These are phyloP conservation scores for Halichoeres trimaculatus DNA, from an alignment of 2,113 vertebrate species.

Conservation along the genomic window DNA sequence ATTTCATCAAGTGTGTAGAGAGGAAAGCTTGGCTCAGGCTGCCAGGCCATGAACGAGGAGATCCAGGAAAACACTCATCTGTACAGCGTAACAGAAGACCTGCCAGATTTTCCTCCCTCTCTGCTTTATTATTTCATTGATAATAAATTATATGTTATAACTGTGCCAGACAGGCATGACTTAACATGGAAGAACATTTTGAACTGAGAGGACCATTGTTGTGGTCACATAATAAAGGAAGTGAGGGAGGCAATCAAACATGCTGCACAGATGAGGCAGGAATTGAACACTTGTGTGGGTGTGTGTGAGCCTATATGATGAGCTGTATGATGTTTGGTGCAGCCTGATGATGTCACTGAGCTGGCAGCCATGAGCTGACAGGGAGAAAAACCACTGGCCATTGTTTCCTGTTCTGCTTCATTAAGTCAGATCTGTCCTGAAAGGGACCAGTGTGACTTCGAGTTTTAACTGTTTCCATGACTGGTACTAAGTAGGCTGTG, in stretches of 20 bases:
- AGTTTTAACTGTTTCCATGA: slow-evolving; percentile 29
- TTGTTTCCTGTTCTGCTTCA: slow-evolving; percentile 37
- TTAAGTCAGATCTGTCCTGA: slow-evolving; percentile 16
- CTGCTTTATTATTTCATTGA: slow-evolving; percentile 67
- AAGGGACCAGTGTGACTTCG: slow-evolving; percentile 20
- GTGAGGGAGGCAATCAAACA: slow-evolving; percentile 42
- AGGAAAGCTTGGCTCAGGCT: slow-evolving; percentile 63
- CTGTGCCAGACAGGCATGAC: slow-evolving; percentile 80
- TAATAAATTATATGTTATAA: slow-evolving; percentile 80
- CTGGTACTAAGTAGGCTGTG: slow-evolving; percentile 20
- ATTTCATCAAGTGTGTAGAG: slow-evolving; percentile 70
- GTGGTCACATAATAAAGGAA: slow-evolving; percentile 40
- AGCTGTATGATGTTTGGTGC: slow-evolving; percentile 19
- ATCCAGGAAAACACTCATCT: slow-evolving; percentile 59
- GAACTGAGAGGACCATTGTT: slow-evolving; percentile 47
- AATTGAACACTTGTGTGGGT: slow-evolving; percentile 10
- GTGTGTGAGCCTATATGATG: slow-evolving; percentile 2
- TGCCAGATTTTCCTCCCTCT: slow-evolving; percentile 63
- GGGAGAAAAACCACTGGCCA: slow-evolving; percentile 10
- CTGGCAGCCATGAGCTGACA: slow-evolving; percentile 16
- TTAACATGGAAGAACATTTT: slow-evolving; percentile 69
- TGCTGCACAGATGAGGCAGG: slow-evolving; percentile 1
- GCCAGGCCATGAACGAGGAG: slow-evolving; percentile 51
- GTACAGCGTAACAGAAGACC: slow-evolving; percentile 46
- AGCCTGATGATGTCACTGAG: slow-evolving; percentile 44